These are phyloP conservation scores for Anthopleura sola DNA, from an alignment of 64 coral and sea anemone genomes.

Conservation along the genomic window DNA sequence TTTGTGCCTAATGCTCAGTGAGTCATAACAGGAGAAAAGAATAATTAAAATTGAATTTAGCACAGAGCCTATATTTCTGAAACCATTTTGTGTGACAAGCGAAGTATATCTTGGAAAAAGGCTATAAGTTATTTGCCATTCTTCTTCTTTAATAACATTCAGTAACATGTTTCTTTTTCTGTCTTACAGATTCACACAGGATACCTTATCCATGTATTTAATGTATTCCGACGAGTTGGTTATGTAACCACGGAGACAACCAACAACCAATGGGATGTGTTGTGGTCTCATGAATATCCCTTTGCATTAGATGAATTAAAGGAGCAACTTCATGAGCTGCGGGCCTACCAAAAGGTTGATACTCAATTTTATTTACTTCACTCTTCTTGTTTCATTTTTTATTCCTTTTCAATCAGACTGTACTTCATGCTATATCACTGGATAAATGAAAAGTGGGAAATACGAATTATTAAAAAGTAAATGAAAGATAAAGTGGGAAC, in stretches of 20 bases:
- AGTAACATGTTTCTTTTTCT: not conserved
- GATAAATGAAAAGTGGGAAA: not conserved
- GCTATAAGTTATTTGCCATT: not conserved
- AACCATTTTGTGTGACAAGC: too few relatives aligned
- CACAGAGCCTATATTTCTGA: too few relatives aligned
- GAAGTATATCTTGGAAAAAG: too few relatives aligned
- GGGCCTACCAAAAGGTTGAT: constrained; percentile 84
- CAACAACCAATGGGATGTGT: constrained; percentile 64
- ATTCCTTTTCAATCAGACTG: too few relatives aligned
- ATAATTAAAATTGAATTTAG: too few relatives aligned
- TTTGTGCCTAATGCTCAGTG: too few relatives aligned
- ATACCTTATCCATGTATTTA: constrained; percentile 82
- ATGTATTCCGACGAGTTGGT: constrained; percentile 81
- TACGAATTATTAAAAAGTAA: too few relatives aligned
- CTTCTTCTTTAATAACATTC: not conserved
- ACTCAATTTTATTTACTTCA: not conserved
- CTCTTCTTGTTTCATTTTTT: not conserved
- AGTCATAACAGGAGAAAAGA: too few relatives aligned
- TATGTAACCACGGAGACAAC: constrained; percentile 46
- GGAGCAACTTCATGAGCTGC: constrained; percentile 36
- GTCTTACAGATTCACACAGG: constrained; percentile 58
- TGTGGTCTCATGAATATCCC: constrained; percentile 97
- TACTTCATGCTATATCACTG: too few relatives aligned
- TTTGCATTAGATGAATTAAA: constrained; percentile 59
- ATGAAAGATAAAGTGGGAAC: too few relatives aligned